phyloP scores from a whole-genome alignment of 2,888 invertebrate genomes.

The Lypha dubia region DNA sequence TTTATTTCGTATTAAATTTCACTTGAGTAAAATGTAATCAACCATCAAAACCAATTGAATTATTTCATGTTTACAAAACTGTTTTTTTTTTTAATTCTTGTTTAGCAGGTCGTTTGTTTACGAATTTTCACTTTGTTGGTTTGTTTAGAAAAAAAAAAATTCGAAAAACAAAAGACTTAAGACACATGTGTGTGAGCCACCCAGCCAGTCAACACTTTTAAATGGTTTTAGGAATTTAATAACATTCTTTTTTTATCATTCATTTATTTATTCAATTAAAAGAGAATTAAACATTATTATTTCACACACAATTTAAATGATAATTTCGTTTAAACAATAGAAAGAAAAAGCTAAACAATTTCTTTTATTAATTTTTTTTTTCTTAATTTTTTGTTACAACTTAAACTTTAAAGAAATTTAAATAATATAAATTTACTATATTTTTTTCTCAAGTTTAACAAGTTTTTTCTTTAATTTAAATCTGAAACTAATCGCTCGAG shows the following conservation, averaged over 20 bases:
- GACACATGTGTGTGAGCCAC: constrained; percentile 43
- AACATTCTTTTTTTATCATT: no score
- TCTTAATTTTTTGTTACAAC: not conserved
- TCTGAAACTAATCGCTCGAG: constrained; percentile 7
- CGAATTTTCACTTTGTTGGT: constrained; percentile 48
- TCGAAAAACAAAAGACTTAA: constrained; percentile 72
- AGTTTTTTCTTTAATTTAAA: constrained; percentile 8
- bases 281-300: constrained; percentile 27
- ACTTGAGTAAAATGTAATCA: not conserved
- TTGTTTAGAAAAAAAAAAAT: constrained; percentile 59
- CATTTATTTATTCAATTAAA: constrained; percentile 22
- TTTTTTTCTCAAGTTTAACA: not conserved
- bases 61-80: constrained; percentile 12
- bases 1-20: not conserved
- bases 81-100: constrained; percentile 8
- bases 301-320: constrained; percentile 60
- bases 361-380: no score
- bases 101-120: not conserved
- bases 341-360: not conserved
- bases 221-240: constrained; percentile 8
- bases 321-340: constrained; percentile 35
- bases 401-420: constrained; percentile 10
- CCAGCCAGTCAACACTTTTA: constrained; percentile 8
- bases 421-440: not conserved
- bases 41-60: not conserved